Conservation (phyloP, 1,140 invertebrate genomes). For the Meteorus sp. region DNA sequence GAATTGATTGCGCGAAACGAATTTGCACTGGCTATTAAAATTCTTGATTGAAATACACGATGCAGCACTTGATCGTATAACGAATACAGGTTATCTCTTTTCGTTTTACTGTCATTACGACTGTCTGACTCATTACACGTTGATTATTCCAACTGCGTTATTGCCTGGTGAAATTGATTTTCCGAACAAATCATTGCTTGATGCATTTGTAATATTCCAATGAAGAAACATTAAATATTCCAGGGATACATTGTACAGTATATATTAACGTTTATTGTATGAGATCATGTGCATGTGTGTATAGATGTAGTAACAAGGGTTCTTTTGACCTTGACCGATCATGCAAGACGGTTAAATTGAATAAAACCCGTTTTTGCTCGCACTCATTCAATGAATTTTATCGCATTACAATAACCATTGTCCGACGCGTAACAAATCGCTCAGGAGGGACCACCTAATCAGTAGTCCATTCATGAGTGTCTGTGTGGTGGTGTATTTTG, state of each 20-base stretch:
- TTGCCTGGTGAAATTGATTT: conserved; percentile 16
- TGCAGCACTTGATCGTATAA: not conserved
- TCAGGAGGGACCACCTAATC: conserved; percentile 40
- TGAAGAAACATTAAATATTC: no score
- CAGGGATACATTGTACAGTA: no score
- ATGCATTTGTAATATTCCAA: no score
- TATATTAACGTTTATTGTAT: no score
- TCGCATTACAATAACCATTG: conserved; percentile 31
- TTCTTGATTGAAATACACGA: conserved; percentile 12
- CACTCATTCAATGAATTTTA: conserved; percentile 26
- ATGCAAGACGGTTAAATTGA: no score
- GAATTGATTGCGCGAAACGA: conserved; percentile 22
- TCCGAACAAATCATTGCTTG: conserved; percentile 1
- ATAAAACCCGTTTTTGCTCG: no score
- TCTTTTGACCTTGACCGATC: no score
- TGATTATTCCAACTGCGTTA: conserved; percentile 8
- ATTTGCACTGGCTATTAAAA: conserved; percentile 15
- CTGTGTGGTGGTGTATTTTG: no score
- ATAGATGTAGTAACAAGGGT: no score
- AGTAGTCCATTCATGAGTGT: conserved; percentile 38
- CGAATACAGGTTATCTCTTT: not conserved
- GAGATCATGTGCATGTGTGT: no score
- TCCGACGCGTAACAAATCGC: conserved; percentile 40
- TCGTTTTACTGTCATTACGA: conserved; percentile 19
- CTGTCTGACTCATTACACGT: conserved; percentile 21